These are phyloP conservation scores for Sycophila sp. DNA, from an alignment of 1,140 invertebrate genomes.

Conservation along the genomic window DNA sequence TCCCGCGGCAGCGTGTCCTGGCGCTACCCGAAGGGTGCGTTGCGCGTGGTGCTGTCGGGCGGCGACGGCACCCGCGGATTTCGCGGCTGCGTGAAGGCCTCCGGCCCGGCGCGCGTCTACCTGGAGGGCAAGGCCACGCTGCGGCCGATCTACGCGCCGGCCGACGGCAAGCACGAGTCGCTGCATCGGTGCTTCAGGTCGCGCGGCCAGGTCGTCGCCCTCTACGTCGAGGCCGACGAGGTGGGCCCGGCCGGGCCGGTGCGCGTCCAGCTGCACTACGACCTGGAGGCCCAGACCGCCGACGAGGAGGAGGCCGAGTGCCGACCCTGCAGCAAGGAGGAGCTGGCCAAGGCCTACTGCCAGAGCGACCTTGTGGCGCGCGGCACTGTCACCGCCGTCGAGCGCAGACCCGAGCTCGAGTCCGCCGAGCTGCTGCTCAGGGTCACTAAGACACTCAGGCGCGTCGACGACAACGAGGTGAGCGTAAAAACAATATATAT, in stretches of 20 bases:
- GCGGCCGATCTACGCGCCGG: conserved; percentile 71
- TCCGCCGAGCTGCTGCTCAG: conserved; percentile 74
- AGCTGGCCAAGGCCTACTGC: conserved; percentile 81
- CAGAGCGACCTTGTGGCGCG: conserved; percentile 81
- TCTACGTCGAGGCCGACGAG: conserved; percentile 76
- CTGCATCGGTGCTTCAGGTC: conserved; percentile 74
- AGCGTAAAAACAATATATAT: too few species aligned
- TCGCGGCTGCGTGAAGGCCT: conserved; percentile 75
- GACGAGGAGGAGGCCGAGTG: conserved; percentile 71
- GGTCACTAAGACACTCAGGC: conserved; percentile 74
- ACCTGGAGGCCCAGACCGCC: conserved; percentile 73
- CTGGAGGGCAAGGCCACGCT: conserved; percentile 75
- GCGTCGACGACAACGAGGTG: conserved; percentile 62
- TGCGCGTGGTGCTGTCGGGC: conserved; percentile 74
- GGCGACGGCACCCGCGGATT: conserved; percentile 70
- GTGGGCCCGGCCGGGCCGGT: conserved; percentile 38
- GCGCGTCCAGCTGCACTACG: conserved; percentile 60
- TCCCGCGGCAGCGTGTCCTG: conserved; percentile 76
- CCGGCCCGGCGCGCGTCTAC: conserved; percentile 73
- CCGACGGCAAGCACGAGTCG: conserved; percentile 70
- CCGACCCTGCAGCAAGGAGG: conserved; percentile 78
- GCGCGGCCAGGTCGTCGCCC: conserved; percentile 73
- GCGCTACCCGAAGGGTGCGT: conserved; percentile 79
- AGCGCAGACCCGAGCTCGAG: conserved; percentile 72
- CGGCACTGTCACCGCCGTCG: conserved; percentile 74